Conservation (phyloP, 2,797 vertebrate genomes). For the Lutjanus argentimaculatus region DNA sequence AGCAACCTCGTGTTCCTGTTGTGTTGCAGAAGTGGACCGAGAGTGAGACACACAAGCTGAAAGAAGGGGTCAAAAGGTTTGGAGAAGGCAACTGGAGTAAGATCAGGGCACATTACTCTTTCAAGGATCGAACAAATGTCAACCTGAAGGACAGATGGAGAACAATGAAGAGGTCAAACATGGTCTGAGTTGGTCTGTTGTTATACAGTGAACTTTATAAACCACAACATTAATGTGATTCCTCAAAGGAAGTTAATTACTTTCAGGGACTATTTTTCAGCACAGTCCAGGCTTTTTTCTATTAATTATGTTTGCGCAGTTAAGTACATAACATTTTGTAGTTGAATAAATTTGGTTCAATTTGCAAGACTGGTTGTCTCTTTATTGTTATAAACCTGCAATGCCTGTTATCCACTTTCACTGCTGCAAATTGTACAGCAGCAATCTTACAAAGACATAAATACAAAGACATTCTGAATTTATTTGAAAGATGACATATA, state of each 20-base stretch:
- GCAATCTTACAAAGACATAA: neutral
- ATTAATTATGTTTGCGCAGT: no score
- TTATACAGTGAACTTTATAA: no score
- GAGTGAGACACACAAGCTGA: slow-evolving; percentile 76
- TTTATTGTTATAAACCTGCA: neutral
- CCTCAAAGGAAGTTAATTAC: neutral
- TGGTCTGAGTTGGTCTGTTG: slow-evolving; percentile 42
- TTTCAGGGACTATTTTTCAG: neutral
- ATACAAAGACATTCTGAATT: slow-evolving; percentile 39
- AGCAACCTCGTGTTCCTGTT: slow-evolving; percentile 25
- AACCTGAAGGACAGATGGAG: slow-evolving; percentile 88
- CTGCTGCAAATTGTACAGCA: neutral
- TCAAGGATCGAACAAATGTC: slow-evolving; percentile 77
- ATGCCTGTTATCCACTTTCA: neutral
- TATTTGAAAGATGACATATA: slow-evolving; percentile 53
- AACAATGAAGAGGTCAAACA: slow-evolving; percentile 77
- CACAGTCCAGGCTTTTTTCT: neutral
- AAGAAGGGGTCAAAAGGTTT: slow-evolving; percentile 78
- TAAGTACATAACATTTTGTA: neutral
- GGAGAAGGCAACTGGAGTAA: slow-evolving; percentile 85
- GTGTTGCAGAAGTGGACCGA: slow-evolving; percentile 82
- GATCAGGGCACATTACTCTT: slow-evolving; percentile 70
- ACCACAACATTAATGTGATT: no score
- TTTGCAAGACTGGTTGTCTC: neutral
- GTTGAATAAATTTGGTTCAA: slow-evolving; percentile 15